Evolutionary conservation across 2,888 invertebrate species (phyloP).

Genomic region (Diploptera punctata): DNA sequence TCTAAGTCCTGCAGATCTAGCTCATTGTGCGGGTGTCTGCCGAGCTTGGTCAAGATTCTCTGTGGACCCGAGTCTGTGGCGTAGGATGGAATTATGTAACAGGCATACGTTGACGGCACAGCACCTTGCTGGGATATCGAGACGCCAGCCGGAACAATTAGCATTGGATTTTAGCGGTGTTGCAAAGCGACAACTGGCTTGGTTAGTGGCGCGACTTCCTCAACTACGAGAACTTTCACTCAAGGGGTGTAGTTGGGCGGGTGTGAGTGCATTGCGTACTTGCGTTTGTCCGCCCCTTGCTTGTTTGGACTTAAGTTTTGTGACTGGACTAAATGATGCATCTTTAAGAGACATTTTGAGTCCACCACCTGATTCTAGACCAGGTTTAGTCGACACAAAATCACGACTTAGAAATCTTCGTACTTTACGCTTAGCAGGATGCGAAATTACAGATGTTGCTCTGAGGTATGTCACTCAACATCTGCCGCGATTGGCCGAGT

Average conservation of each 20-base stretch:
- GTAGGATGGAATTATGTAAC: slow-evolving; percentile 80
- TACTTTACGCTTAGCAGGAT: slow-evolving; percentile 80
- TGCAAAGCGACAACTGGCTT: slow-evolving; percentile 84
- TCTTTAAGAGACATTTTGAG: slow-evolving; percentile 85
- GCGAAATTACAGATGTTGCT: slow-evolving; percentile 89
- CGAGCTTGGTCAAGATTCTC: slow-evolving; percentile 87
- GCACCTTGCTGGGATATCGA: slow-evolving; percentile 81
- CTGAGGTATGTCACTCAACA: slow-evolving; percentile 79
- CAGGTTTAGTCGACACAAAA: slow-evolving; percentile 74
- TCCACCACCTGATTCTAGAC: slow-evolving; percentile 85
- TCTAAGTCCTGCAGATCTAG: slow-evolving; percentile 53
- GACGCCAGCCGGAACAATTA: slow-evolving; percentile 86
- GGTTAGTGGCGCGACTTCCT: slow-evolving; percentile 88
- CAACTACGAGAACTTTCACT: slow-evolving; percentile 81
- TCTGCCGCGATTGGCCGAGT: slow-evolving; percentile 72
- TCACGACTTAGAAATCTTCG: slow-evolving; percentile 79
- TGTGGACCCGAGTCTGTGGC: slow-evolving; percentile 86
- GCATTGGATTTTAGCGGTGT: slow-evolving; percentile 89
- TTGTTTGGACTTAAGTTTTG: slow-evolving; percentile 84
- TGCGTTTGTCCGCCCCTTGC: slow-evolving; percentile 81
- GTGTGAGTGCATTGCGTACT: slow-evolving; percentile 80
- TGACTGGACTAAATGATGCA: slow-evolving; percentile 83
- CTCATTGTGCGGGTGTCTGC: slow-evolving; percentile 67
- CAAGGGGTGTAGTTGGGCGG: slow-evolving; percentile 71
- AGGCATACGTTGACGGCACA: slow-evolving; percentile 70